Evolutionary conservation across 1,140 invertebrate species (phyloP).

Genomic region (Mamestra configurata): DNA sequence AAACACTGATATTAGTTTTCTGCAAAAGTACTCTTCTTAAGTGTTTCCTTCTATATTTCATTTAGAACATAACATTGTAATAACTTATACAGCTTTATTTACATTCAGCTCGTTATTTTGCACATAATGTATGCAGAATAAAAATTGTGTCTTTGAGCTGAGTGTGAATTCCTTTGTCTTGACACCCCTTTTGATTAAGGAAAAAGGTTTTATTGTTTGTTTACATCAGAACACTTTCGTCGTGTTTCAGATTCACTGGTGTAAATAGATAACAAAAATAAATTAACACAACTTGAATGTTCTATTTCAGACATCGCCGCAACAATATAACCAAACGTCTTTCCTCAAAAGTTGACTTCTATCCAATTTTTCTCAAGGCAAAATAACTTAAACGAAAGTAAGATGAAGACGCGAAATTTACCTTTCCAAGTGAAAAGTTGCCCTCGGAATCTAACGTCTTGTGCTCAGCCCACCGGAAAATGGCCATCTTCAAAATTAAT

Average conservation of each 20-base stretch:
- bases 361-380: slow-evolving; percentile 28
- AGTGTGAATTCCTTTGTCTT: slow-evolving; percentile 33
- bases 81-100: slow-evolving; percentile 43
- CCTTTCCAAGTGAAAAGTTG: slow-evolving; percentile 60
- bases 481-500: slow-evolving; percentile 85
- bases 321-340: slow-evolving; percentile 30
- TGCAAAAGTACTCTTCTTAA: slow-evolving; percentile 78
- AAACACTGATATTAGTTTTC: slow-evolving; percentile 85
- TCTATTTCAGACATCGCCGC: slow-evolving; percentile 7
- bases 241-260: not conserved
- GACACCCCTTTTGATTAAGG: slow-evolving; percentile 47
- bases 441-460: slow-evolving; percentile 70
- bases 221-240: not conserved
- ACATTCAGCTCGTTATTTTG: slow-evolving; percentile 21
- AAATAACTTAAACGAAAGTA: slow-evolving; percentile 42
- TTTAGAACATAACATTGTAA: slow-evolving; percentile 59
- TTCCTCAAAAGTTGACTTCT: slow-evolving; percentile 26
- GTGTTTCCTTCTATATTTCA: slow-evolving; percentile 81
- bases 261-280: not conserved
- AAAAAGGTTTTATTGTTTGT: slow-evolving; percentile 35
- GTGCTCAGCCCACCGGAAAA: slow-evolving; percentile 78
- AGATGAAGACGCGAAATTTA: slow-evolving; percentile 58
- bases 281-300: not conserved
- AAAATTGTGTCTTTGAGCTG: slow-evolving; percentile 28
- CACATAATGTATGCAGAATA: slow-evolving; percentile 19